These are phyloP conservation scores for Platycnemis pennipes DNA, from an alignment of 2,888 invertebrate species.

Conservation along the genomic window DNA sequence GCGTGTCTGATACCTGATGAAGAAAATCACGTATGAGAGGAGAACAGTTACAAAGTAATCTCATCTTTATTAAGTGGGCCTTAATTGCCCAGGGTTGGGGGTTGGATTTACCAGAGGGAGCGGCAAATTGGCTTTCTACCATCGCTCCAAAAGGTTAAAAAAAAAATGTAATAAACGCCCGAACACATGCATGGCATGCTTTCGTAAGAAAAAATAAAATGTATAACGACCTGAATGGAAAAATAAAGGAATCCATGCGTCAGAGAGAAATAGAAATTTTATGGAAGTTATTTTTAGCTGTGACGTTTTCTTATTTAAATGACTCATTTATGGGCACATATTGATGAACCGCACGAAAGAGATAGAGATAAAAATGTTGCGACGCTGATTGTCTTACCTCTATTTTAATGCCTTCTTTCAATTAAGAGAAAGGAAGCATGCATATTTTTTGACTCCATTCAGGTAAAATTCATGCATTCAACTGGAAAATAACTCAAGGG, in stretches of 20 bases:
- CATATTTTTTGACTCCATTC: too few species aligned
- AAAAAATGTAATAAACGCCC: background rate
- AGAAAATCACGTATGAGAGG: slow-evolving; percentile 44
- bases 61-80: slow-evolving; percentile 61
- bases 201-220: background rate
- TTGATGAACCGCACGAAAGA: background rate
- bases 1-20: background rate
- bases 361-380: background rate
- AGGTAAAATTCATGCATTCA: too few species aligned
- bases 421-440: too few species aligned
- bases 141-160: background rate
- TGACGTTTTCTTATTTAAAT: background rate
- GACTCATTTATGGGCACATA: background rate
- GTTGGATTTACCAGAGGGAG: slow-evolving; percentile 38
- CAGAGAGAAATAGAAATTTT: background rate
- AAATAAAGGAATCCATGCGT: background rate
- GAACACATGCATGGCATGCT: background rate
- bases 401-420: too few species aligned
- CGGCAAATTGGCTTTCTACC: slow-evolving; percentile 56
- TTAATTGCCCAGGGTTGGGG: slow-evolving; percentile 28
- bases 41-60: slow-evolving; percentile 58
- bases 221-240: background rate
- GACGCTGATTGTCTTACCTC: background rate
- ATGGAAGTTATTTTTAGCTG: background rate
- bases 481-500: too few species aligned